Evolutionary conservation across 2,113 vertebrate species (phyloP), one percentile per base, ranked within the genome.

Genomic region (Lates calcarifer): DNA sequence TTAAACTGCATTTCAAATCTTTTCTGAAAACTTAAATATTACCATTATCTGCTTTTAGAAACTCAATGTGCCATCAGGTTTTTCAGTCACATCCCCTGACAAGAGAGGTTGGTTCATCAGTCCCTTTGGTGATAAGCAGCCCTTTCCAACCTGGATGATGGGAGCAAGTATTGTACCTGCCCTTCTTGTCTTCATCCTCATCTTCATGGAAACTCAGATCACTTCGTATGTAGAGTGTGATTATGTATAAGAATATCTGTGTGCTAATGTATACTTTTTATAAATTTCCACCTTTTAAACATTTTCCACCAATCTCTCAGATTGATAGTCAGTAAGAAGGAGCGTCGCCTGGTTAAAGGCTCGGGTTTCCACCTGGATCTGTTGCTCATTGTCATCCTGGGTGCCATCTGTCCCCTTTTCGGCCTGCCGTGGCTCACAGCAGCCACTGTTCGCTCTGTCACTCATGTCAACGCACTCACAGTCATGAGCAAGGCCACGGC

Each of bases 181-280:
- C 6, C 95, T 99, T 24, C 94, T 99, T 15, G 98, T 99, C 86
- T 98, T 99, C 92, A 99, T 99, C 90, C 96, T 99, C 75, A 99
- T 99, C 92, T 99, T 99, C 91, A 99, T 99, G 98, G 98, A 99
- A 94, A 99, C 98, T 3, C 98, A 99, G 86, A 99, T 99, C 86
- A 99, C 98, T 2, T 97, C 97, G 98, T 99, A 93, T 94, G 98
- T 95, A 39, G 29, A 14, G 8, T 29, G 56, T 63, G 6, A 66
- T 41, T 5, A 15, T 12, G 2, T n/a, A 3, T 7, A 24, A 72
- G 22, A 57, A 15, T 29, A 0, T 78, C 31, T 24, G 26, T 53
- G 14, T 43, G 22, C n/a, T 51, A 13, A 45, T 24, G 2, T 61
- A 5, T 62, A 20, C 5, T 5, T 61, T 58, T 57, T 41, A 31